Percentiles rank a stretch among this genome's conserved stretches.
These are phyloP conservation scores for Mallotus villosus DNA, from an alignment of 2,797 vertebrate genomes.

Conservation along the genomic window DNA sequence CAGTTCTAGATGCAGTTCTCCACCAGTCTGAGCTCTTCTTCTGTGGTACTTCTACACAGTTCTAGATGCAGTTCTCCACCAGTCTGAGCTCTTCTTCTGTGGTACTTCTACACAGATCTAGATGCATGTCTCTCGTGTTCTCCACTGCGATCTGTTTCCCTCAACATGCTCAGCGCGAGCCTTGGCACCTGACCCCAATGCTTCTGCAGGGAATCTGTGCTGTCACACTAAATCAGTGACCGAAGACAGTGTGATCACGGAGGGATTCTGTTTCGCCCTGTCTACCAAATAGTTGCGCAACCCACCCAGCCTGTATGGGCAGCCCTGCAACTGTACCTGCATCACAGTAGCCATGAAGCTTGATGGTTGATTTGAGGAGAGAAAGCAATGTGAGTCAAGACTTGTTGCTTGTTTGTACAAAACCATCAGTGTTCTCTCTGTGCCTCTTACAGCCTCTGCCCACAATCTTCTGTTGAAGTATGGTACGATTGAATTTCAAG, in stretches of 20 bases:
- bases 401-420: constrained; percentile 53
- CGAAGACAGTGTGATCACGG: constrained; percentile 67
- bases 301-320: constrained; percentile 14
- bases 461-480: not conserved
- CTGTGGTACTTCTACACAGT: too few species aligned
- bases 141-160: constrained; percentile 28
- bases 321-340: constrained; percentile 15
- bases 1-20: too few species aligned
- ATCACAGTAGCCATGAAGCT: constrained; percentile 44
- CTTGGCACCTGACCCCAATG: constrained; percentile 65
- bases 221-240: constrained; percentile 72
- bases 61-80: too few species aligned
- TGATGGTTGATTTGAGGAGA: constrained; percentile 73
- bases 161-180: constrained; percentile 44
- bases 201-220: constrained; percentile 65
- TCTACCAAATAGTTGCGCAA: constrained; percentile 32
- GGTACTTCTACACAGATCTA: too few species aligned
- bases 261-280: constrained; percentile 62
- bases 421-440: not conserved
- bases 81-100: too few species aligned
- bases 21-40: too few species aligned
- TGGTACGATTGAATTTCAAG: not conserved
- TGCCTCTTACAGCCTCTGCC: constrained; percentile 32
- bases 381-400: constrained; percentile 61
- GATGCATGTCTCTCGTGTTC: constrained; percentile 59